Base-by-base conservation (phyloP, 2,113 vertebrate genomes). In the Cichladusa arquata region DNA sequence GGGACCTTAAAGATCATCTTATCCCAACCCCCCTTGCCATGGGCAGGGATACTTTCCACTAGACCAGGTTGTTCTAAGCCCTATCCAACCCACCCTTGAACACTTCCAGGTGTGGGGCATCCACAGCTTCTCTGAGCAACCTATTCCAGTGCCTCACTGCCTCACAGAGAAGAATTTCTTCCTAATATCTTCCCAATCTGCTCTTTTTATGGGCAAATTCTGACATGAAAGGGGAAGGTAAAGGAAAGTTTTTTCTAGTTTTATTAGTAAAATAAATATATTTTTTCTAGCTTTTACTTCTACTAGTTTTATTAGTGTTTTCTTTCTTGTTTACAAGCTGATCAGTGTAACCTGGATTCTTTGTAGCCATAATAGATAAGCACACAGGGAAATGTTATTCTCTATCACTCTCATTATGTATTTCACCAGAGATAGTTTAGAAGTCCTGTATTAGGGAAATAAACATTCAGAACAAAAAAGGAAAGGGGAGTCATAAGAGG, bases 381-480 rank as follows among this genome's bases (percentile, higher is more conserved):
- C 23, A 4, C 25, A 79, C 71, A 85, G 40, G 33, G 77, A 82
- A 92, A 45, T 78, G 20, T 12, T 87, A 6, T 79, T 90, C 62
- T 74, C 26, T 81, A 7, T 91, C 40, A 38, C 18, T 69, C 47
- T 78, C 34, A 64, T 86, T 91, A 83, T 6, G 3, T 85, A 29
- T 87, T 94, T 94, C 80, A 94, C 64, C 26, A 78, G 95, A 85
- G 76, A 87, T 50, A 34, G 19, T 74, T 95, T 95, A 93, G 83
- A 86, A 89, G 60, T 74, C 48, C 53, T 89, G 23, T 76, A 42
- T 83, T 91, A 83, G 31, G 44, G n/a, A 95, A 96, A 94, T 87
- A 96, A 96, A 83, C 66, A 81, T 86, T 87, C 62, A 71, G 33
- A 90, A 81, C 31, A 78, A 85, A 77, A 92, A 88, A 70, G 31